Percentiles rank a stretch among this genome's conserved stretches.
These are phyloP conservation scores for Ephestia elutella DNA, from an alignment of 1,140 invertebrate species.

Conservation along the genomic window DNA sequence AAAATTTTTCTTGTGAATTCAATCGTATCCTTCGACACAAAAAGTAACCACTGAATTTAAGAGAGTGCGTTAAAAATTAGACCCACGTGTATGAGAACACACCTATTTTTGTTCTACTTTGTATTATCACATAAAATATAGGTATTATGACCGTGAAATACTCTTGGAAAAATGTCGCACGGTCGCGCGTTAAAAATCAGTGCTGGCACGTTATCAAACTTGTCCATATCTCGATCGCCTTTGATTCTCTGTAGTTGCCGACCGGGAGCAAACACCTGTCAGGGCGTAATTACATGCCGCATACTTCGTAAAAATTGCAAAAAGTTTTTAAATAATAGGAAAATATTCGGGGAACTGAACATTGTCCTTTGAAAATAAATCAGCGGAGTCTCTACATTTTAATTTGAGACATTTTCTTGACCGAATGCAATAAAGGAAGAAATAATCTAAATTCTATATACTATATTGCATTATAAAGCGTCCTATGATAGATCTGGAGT, in stretches of 20 bases:
- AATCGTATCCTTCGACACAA: too few species aligned
- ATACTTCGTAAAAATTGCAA: neutral
- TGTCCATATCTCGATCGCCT: slow-evolving; percentile 39
- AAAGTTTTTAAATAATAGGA: neutral
- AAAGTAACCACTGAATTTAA: neutral
- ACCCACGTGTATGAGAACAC: slow-evolving; percentile 21
- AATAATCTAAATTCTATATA: too few species aligned
- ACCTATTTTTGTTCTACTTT: neutral
- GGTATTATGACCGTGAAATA: slow-evolving; percentile 39
- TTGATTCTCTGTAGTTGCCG: slow-evolving; percentile 26
- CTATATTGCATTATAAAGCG: too few species aligned
- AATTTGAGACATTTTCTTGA: too few species aligned
- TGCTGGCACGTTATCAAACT: slow-evolving; percentile 46
- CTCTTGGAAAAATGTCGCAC: slow-evolving; percentile 35
- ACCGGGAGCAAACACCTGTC: slow-evolving; percentile 26
- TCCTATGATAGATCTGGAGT: too few species aligned
- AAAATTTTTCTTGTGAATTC: too few species aligned
- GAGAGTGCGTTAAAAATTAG: neutral
- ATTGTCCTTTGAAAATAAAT: neutral
- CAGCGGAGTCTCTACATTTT: too few species aligned
- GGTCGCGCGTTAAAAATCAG: slow-evolving; percentile 27
- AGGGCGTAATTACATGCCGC: slow-evolving; percentile 17
- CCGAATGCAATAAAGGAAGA: too few species aligned
- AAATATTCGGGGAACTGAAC: neutral
- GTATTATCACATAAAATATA: slow-evolving; percentile 30